Base-by-base conservation (phyloP, 2,113 vertebrate species). In the Leucosticte australis region DNA sequence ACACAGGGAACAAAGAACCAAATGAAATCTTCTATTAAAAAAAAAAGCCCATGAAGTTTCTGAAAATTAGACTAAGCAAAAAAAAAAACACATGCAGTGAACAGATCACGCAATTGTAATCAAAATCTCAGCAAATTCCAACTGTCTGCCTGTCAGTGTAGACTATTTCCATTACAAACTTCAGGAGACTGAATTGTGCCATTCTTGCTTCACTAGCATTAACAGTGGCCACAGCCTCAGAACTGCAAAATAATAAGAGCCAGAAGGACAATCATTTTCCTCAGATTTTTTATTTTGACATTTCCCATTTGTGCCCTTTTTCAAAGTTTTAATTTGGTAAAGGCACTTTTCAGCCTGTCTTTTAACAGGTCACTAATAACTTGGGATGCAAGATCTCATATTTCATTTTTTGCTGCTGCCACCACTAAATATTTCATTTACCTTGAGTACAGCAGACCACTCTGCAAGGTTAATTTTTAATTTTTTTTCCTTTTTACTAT, bases 351-450 rank as follows among this genome's bases (percentile, higher is more conserved):
- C 97, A 97, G 96, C 94, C 97, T 97, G 95, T 97, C 96, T 97
- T 97, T 97, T 95, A 97, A 97, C 97, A 97, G 94, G 96, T 97
- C 97, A 97, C 97, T 98, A 98, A 98, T 98, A 98, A 97, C 97
- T 97, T 96, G 95, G 92, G 96, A 97, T 97, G 96, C 90, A 95
- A 95, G 95, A 97, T 90, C 94, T 98, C 97, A 87, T 98, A 97
- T 97, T 97, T 98, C 97, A 97, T 97, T 96, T 96, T 97, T 93
- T 96, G 78, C 97, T 97, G 95, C 95, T 96, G 91, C 94, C 92
- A 95, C 82, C 84, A 93, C 93, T 97, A 96, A 98, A 98, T 98
- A 98, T 98, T 98, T 98, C 96, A 98, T 98, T 96, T 97, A 96
- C 95, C 80, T 97, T 97, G 91, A 97, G 65, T 89, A 95, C 73